phyloP scores from a whole-genome alignment of 2,888 invertebrate species.

The Sclerodermus sp. region DNA sequence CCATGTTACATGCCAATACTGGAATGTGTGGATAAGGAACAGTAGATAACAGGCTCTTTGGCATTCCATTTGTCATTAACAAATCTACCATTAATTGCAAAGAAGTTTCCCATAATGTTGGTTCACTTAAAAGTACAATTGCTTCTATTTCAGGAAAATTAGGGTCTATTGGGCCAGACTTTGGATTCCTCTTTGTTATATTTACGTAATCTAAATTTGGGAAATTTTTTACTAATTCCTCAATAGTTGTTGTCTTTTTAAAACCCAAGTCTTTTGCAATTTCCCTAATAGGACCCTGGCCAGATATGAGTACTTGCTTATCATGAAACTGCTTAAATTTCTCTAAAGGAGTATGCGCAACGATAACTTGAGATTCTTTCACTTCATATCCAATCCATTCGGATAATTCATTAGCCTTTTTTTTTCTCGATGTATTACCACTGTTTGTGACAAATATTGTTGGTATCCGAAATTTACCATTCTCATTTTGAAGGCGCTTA shows the following conservation, averaged over 20 bases:
- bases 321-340: constrained; percentile 65
- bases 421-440: constrained; percentile 63
- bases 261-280: constrained; percentile 67
- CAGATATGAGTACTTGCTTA: constrained; percentile 65
- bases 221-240: constrained; percentile 62
- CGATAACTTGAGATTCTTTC: constrained; percentile 64
- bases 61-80: constrained; percentile 64
- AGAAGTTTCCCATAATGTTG: constrained; percentile 68
- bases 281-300: constrained; percentile 62
- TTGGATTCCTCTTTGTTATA: constrained; percentile 43
- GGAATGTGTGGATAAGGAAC: constrained; percentile 67
- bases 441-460: constrained; percentile 70
- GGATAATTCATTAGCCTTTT: constrained; percentile 64
- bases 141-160: constrained; percentile 63
- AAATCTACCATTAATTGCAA: constrained; percentile 66
- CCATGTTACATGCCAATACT: constrained; percentile 70
- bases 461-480: constrained; percentile 64
- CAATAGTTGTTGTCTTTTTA: constrained; percentile 62
- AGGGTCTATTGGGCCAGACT: constrained; percentile 59
- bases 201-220: constrained; percentile 65
- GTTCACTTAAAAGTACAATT: constrained; percentile 68
- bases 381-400: constrained; percentile 64
- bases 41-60: constrained; percentile 47
- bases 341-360: constrained; percentile 68
- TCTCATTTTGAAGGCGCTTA: constrained; percentile 58